Base-by-base conservation (phyloP, 2,888 invertebrate species). In the Pollenia labialis region DNA sequence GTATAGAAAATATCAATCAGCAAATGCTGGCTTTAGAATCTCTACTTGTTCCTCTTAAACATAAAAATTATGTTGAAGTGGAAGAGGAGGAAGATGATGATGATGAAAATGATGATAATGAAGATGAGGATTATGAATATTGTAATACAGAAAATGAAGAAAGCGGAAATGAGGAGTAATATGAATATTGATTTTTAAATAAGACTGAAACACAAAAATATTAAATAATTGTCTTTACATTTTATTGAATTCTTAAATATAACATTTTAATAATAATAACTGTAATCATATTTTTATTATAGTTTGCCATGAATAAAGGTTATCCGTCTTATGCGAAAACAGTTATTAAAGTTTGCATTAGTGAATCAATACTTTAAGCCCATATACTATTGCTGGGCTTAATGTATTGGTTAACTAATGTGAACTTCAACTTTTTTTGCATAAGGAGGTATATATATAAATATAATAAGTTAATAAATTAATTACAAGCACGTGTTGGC, bases 31-130 rank as follows among this genome's bases (percentile, higher is more conserved):
- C 72, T 4, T 56, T 87, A 44, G 87, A 87, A 69, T 68, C 87
- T 12, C 52, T 87, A 52, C 23, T 87, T 18, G 84, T 87, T 9
- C 87, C 87, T 1, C 23, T 84, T n/a, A 84, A 68, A 18, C 42
- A 50, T 46, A 74, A 76, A 2, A 72, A 68, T 0, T 62, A 23
- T 12, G 18, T 54, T 14, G 44, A 79, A 3, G 46, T 60, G 11
- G 79, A 85, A 50, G 81, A 87, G 16, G 86, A 87, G n/a, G 87
- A 87, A 12, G 80, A 87, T 10, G 85, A 85, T 1, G 85, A 85
- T 8, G 77, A 82, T n/a, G 66, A 76, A 9, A 40, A 32, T 14
- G 58, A 46, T 18, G 71, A 75, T 18, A 48, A 50, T 32, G 66
- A 68, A 40, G 50, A 77, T 44, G 10, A 23, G 3, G 68, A 32